Conservation (phyloP, 1,140 invertebrate species). For the Bombus huntii region DNA sequence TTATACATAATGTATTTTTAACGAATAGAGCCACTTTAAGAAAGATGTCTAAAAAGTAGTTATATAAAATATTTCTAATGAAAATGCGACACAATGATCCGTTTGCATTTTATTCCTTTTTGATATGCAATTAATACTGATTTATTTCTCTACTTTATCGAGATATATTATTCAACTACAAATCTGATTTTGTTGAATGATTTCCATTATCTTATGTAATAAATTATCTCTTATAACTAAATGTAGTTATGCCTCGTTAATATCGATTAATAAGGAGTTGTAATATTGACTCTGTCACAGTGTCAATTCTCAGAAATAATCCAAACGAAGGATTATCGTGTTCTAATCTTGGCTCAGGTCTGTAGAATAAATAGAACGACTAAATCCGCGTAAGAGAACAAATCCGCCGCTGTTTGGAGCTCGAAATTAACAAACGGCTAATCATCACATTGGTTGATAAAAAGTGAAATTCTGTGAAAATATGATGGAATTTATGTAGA, state of each 20-base stretch:
- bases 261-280: background rate
- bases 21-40: background rate
- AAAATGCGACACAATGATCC: too few relatives aligned
- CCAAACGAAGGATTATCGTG: background rate
- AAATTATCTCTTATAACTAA: background rate
- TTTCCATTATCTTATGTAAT: background rate
- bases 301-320: background rate
- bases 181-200: background rate
- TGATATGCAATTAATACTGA: background rate
- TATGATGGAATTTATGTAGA: background rate
- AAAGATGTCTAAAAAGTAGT: background rate
- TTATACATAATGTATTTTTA: too few relatives aligned
- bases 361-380: background rate
- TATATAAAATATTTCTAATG: background rate
- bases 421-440: background rate
- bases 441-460: background rate
- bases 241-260: background rate
- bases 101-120: background rate
- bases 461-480: background rate
- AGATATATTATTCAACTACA: background rate
- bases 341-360: background rate
- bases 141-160: background rate
- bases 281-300: background rate
- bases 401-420: background rate
- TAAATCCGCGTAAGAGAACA: background rate